These are phyloP conservation scores for Drosophila picticornis DNA, from an alignment of 2,888 invertebrate species.

Conservation along the genomic window DNA sequence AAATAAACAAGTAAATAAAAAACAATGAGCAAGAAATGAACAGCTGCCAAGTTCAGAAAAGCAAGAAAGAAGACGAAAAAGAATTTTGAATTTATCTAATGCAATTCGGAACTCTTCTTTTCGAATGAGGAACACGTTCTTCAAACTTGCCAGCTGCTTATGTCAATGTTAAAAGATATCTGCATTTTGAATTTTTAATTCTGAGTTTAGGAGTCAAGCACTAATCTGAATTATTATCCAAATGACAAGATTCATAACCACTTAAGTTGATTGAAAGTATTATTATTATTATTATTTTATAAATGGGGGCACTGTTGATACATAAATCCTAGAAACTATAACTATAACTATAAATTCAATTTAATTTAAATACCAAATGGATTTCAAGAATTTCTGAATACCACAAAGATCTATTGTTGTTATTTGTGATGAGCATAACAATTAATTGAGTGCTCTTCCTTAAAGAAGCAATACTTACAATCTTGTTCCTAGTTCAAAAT, in stretches of 20 bases:
- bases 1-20: neutral
- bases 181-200: neutral
- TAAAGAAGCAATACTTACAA: neutral
- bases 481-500: neutral
- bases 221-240: neutral
- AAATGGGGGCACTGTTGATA: too few relatives aligned
- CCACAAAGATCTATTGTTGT: neutral
- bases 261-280: neutral
- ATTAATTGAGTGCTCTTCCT: neutral
- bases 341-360: neutral
- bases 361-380: neutral
- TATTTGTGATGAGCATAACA: neutral
- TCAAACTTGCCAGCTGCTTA: conserved; percentile 12
- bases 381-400: neutral
- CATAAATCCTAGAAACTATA: too few relatives aligned
- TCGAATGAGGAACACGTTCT: conserved; percentile 14
- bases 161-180: neutral
- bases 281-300: too few relatives aligned
- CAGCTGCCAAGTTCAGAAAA: neutral
- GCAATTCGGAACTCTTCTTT: conserved; percentile 3
- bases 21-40: neutral
- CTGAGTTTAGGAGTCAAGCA: neutral
- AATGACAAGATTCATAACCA: neutral
- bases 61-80: neutral
- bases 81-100: neutral